A percentile compares a stretch with the other conserved stretches of the same genome.
phyloP scores from a whole-genome alignment of 2,113 vertebrate species.

The Antennarius striatus region DNA sequence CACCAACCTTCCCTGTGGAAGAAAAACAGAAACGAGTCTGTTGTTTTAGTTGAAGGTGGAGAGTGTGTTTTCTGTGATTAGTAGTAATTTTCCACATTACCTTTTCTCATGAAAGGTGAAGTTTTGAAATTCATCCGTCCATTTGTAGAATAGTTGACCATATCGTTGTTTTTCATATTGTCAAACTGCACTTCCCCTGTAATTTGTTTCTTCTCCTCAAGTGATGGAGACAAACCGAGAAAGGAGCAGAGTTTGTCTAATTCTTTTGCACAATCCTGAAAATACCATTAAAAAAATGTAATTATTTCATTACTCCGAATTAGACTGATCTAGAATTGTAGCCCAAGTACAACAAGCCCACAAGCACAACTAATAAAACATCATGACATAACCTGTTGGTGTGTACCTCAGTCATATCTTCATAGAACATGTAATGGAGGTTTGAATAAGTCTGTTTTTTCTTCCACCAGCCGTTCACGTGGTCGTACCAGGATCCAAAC shows the following conservation, averaged over 20 bases:
- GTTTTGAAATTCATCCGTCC: constrained; percentile 63
- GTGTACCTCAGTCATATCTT: not conserved
- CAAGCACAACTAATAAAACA: too few relatives aligned
- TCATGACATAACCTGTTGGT: constrained; percentile 2
- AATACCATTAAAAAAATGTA: not conserved
- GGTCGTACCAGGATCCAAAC: constrained; percentile 84
- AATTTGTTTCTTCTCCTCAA: constrained; percentile 65
- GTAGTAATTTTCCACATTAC: constrained; percentile 37
- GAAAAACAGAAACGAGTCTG: too few relatives aligned
- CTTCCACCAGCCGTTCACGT: constrained; percentile 84
- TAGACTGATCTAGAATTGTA: not conserved
- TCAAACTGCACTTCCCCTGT: constrained; percentile 77
- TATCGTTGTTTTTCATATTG: constrained; percentile 81
- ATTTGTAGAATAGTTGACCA: constrained; percentile 74
- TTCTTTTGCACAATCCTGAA: constrained; percentile 75
- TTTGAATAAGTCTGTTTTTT: constrained; percentile 77
- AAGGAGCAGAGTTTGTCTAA: constrained; percentile 79
- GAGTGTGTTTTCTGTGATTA: not conserved
- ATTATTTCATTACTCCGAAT: not conserved
- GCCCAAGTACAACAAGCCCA: not conserved
- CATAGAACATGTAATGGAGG: constrained; percentile 83
- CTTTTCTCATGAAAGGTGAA: constrained; percentile 81
- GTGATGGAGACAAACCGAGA: constrained; percentile 73
- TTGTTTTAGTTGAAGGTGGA: not conserved
- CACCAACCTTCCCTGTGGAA: constrained; percentile 71